Base-by-base conservation (phyloP, 1,140 invertebrate species). In the Telenomus remus region DNA sequence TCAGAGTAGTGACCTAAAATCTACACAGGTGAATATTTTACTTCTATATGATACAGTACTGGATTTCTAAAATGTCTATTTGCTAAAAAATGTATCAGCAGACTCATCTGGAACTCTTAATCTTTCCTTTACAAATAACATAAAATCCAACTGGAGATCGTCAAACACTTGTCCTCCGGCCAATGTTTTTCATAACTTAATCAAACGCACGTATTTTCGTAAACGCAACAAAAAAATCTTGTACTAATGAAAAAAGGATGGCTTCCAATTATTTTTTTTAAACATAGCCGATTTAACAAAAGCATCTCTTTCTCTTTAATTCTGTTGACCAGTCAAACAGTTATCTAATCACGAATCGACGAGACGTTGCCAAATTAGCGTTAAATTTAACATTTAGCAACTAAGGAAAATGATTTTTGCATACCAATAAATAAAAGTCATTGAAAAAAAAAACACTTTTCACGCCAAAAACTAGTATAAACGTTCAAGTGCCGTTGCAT, bases 341-440 rank as follows among this genome's bases (percentile, higher is more conserved):
- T n/a, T 13, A 44, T 63, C 37, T n/a, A 44, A 44, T 63, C 37
- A 48, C 34, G 11, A 46, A 46, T 44, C 13, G 72, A 84, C 63
- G 79, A 81, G 79, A 85, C 76, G 86, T 87, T 87, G 87, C 87
- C 87, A 88, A 88, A 88, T 87, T 88, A 88, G 85, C 82, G 79
- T 83, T 86, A 83, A 85, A 84, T 69, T 12, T 85, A 85, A 85
- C 81, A 82, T 86, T 84, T 86, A 86, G 79, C 79, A 70, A 71
- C 64, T 83, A 79, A 82, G 63, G n/a, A 47, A 27, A 55, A 12
- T 27, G 55, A 56, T 71, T 51, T 72, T 74, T 76, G 65, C 59
- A 71, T 56, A 59, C n/a, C 69, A 63, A 76, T 79, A 73, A 60
- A 60, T 86, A 87, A 88, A 87, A 87, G 84, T 27, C 19, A 27